phyloP scores from a whole-genome alignment of 1,140 invertebrate species.

The Calliopsis andreniformis region DNA sequence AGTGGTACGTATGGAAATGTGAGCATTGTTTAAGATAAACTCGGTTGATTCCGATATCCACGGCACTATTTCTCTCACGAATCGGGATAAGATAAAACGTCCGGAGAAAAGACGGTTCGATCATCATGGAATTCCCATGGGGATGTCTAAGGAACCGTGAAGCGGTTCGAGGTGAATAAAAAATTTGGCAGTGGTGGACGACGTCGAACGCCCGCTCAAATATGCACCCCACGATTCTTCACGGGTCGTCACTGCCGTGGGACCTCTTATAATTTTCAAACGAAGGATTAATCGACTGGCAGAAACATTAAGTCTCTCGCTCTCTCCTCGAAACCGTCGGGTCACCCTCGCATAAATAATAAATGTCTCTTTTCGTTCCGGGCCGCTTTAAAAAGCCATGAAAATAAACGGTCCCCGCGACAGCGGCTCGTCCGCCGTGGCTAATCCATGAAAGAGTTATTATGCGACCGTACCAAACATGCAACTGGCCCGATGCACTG shows the following conservation, averaged over 20 bases:
- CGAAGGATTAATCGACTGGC: conserved; percentile 74
- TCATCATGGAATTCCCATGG: conserved; percentile 45
- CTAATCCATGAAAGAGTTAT: conserved; percentile 41
- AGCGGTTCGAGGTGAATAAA: conserved; percentile 64
- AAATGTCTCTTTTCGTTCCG: conserved; percentile 51
- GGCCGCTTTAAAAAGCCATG: conserved; percentile 53
- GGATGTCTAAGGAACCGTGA: conserved; percentile 61
- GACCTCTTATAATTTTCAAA: conserved; percentile 72
- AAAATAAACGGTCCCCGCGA: conserved; percentile 9
- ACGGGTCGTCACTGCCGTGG: conserved; percentile 63
- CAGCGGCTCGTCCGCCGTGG: not conserved
- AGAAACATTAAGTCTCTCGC: conserved; percentile 64
- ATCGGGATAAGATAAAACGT: conserved; percentile 55
- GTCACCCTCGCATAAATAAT: conserved; percentile 62
- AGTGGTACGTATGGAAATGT: no score
- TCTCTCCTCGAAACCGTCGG: conserved; percentile 48
- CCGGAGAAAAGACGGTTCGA: conserved; percentile 46
- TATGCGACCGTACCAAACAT: conserved; percentile 5
- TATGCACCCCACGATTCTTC: conserved; percentile 73
- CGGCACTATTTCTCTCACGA: conserved; percentile 9
- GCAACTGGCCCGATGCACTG: not conserved
- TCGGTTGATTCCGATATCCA: not conserved
- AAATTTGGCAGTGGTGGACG: conserved; percentile 52
- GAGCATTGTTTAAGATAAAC: no score
- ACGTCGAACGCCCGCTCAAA: conserved; percentile 57